Percentiles rank a stretch among this genome's conserved stretches.
Conservation (phyloP, 2,113 vertebrate species). For the Budorcas taxicolor region DNA sequence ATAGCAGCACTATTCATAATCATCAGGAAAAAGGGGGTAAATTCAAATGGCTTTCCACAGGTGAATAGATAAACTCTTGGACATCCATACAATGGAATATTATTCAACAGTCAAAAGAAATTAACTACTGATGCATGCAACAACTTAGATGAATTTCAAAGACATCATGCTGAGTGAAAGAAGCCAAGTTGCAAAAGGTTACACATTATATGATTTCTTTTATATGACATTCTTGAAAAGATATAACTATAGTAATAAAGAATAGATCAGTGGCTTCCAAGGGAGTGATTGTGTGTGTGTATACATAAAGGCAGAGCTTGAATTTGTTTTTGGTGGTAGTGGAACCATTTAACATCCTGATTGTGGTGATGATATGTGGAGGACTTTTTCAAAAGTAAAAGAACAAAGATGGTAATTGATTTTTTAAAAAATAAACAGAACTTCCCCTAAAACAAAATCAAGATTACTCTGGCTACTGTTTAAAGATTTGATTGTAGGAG, state of each 20-base stretch:
- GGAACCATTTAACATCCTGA: not conserved
- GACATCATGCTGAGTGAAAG: not conserved
- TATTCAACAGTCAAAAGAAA: not conserved
- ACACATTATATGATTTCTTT: not conserved
- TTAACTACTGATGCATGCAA: not conserved
- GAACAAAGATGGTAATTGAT: not conserved
- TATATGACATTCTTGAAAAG: not conserved
- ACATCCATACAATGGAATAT: not conserved
- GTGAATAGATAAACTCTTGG: not conserved
- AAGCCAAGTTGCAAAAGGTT: not conserved
- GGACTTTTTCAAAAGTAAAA: not conserved
- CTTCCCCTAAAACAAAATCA: not conserved
- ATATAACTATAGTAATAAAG: not conserved
- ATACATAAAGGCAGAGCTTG: not conserved
- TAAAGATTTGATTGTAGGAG: not conserved
- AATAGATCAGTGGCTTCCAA: not conserved
- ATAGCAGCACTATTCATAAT: not conserved
- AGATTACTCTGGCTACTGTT: not conserved
- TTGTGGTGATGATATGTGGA: not conserved
- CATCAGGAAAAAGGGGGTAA: not conserved
- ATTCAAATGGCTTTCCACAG: not conserved
- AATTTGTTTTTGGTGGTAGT: not conserved
- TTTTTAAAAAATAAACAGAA: not conserved
- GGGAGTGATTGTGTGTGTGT: not conserved
- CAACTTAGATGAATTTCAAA: not conserved